These are phyloP conservation scores for Sinella curviseta DNA, from an alignment of 1,140 invertebrate species.

Conservation along the genomic window DNA sequence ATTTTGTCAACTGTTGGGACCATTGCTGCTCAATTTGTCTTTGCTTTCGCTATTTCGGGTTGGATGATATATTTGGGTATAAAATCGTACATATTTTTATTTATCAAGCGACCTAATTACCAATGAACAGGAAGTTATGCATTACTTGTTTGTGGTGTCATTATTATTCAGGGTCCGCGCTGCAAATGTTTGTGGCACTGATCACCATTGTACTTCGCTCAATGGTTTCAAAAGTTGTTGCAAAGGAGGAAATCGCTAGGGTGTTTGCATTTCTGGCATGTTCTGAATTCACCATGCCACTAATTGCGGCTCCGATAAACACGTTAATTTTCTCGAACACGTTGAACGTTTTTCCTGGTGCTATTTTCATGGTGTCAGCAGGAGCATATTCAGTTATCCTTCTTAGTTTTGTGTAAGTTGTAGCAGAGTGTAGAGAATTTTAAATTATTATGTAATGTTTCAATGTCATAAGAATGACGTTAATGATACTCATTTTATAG, in stretches of 20 bases:
- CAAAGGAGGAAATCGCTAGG: conserved; percentile 41
- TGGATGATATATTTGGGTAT: conserved; percentile 45
- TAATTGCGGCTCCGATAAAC: conserved; percentile 28
- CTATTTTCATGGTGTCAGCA: conserved; percentile 32
- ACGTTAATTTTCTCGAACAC: conserved; percentile 26
- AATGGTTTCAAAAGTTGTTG: conserved; percentile 44
- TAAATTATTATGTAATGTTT: too few species aligned
- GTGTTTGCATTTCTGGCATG: conserved; percentile 40
- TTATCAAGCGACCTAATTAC: neutral
- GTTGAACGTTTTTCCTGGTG: conserved; percentile 29
- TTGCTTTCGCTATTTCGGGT: conserved; percentile 21
- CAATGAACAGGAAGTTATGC: neutral
- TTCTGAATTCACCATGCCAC: conserved; percentile 37
- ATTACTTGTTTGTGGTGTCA: neutral
- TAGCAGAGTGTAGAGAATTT: too few species aligned
- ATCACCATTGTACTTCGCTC: conserved; percentile 37
- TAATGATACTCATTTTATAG: neutral
- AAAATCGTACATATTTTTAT: neutral
- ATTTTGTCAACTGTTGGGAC: conserved; percentile 33
- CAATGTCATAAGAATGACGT: neutral
- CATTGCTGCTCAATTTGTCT: conserved; percentile 27
- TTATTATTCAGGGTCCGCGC: conserved; percentile 25
- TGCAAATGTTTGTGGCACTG: conserved; percentile 42
- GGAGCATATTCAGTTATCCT: conserved; percentile 29
- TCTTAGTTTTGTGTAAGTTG: conserved; percentile 39